A percentile compares a stretch with the other conserved stretches of the same genome.
phyloP scores from a whole-genome alignment of 2,113 vertebrate genomes.

The Bostrychus sinensis region DNA sequence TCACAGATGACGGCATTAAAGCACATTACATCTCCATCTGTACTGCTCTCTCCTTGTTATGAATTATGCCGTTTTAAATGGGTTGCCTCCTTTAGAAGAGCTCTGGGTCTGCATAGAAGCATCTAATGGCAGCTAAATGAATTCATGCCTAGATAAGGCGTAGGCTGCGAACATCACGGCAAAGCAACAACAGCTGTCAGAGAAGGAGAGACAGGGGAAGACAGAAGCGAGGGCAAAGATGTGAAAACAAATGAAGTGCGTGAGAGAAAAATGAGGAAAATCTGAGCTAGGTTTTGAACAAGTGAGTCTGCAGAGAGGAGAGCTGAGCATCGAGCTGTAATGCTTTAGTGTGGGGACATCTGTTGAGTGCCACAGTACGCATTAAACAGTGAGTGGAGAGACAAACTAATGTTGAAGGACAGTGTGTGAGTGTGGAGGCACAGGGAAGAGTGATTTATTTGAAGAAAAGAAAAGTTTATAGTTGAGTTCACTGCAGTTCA shows the following conservation, averaged over 20 bases:
- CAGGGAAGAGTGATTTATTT: not conserved
- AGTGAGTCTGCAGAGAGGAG: conserved; percentile 49
- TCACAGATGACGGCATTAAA: conserved; percentile 66
- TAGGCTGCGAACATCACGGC: conserved; percentile 66
- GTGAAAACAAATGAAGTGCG: conserved; percentile 58
- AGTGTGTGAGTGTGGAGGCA: conserved; percentile 19
- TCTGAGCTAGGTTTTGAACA: conserved; percentile 47
- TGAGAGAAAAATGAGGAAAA: conserved; percentile 50
- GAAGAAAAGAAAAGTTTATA: not conserved
- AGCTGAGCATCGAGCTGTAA: conserved; percentile 54
- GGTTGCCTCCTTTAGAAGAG: conserved; percentile 57
- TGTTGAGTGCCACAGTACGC: conserved; percentile 70
- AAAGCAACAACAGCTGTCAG: conserved; percentile 72
- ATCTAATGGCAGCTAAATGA: conserved; percentile 75
- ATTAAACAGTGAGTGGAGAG: conserved; percentile 61
- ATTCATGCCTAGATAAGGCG: conserved; percentile 67
- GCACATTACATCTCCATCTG: conserved; percentile 61
- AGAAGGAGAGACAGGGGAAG: conserved; percentile 18
- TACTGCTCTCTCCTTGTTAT: conserved; percentile 50
- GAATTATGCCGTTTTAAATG: conserved; percentile 73
- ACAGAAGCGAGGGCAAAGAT: conserved; percentile 42
- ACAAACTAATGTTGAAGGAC: conserved; percentile 40
- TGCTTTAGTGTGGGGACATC: conserved; percentile 58
- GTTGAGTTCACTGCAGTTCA: not conserved
- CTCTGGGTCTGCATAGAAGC: conserved; percentile 64